Conservation (phyloP, 2,797 vertebrate genomes). For the Lophius americanus region DNA sequence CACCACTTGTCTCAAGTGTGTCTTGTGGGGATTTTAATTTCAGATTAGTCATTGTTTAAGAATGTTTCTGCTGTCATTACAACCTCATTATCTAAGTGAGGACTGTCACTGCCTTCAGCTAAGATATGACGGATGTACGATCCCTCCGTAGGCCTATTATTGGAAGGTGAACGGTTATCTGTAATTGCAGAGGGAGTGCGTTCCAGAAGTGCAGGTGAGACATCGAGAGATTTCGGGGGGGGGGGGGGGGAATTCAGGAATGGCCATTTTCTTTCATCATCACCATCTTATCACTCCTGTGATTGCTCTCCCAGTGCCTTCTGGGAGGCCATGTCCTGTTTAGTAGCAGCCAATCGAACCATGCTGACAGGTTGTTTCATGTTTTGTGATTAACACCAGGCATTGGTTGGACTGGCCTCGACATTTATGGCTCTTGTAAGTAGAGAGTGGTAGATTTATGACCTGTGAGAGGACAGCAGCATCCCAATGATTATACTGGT, state of each 20-base stretch:
- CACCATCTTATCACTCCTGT: not conserved
- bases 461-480: conserved; percentile 53
- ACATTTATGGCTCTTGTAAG: conserved; percentile 74
- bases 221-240: conserved; percentile 50
- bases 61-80: conserved; percentile 61
- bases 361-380: conserved; percentile 59
- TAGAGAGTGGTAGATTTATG: conserved; percentile 69
- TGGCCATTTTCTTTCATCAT: conserved; percentile 17
- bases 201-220: conserved; percentile 38
- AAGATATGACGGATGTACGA: conserved; percentile 49
- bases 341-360: conserved; percentile 3
- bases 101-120: conserved; percentile 63
- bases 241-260: conserved; percentile 21
- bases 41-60: conserved; percentile 65
- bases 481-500: conserved; percentile 71
- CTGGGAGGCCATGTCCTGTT: conserved; percentile 30
- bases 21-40: conserved; percentile 67
- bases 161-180: conserved; percentile 68
- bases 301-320: conserved; percentile 4
- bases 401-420: conserved; percentile 35
- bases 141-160: conserved; percentile 44
- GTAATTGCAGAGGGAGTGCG: conserved; percentile 62
- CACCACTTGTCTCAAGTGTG: conserved; percentile 46
- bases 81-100: conserved; percentile 65
- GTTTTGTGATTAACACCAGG: conserved; percentile 66